These are phyloP conservation scores for Romanogobio albipinnatus DNA, from an alignment of 2,113 vertebrate species.

Conservation along the genomic window DNA sequence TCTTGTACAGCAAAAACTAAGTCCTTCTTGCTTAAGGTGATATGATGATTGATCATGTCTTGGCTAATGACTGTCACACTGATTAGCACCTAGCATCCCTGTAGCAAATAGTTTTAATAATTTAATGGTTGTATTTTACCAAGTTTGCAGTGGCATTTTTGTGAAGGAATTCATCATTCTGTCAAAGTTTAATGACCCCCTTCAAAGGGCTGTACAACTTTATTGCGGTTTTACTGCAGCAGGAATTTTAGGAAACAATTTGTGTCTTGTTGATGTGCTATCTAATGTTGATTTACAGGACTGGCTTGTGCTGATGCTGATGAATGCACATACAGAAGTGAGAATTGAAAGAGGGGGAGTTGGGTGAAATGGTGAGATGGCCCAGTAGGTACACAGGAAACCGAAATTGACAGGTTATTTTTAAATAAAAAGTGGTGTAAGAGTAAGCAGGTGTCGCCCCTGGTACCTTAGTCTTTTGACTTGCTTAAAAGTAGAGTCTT, in stretches of 20 bases:
- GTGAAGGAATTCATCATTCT: conserved; percentile 66
- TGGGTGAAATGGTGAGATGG: background rate
- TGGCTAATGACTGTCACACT: conserved; percentile 64
- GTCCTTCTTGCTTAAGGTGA: conserved; percentile 62
- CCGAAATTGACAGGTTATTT: conserved; percentile 2
- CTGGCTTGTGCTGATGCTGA: conserved; percentile 61
- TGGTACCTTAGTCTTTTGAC: background rate
- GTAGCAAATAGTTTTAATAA: conserved; percentile 65
- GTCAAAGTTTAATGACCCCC: conserved; percentile 67
- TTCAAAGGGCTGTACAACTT: conserved; percentile 60
- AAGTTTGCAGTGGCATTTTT: conserved; percentile 57
- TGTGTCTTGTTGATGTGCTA: conserved; percentile 61
- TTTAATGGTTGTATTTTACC: conserved; percentile 53
- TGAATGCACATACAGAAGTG: conserved; percentile 56
- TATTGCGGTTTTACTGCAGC: conserved; percentile 64
- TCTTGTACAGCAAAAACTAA: conserved; percentile 33
- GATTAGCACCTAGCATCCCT: conserved; percentile 66
- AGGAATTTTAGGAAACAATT: conserved; percentile 55
- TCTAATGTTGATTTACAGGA: conserved; percentile 47
- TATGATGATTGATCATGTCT: conserved; percentile 62
- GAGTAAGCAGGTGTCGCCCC: background rate
- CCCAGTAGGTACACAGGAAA: conserved; percentile 3
- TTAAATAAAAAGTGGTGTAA: background rate
- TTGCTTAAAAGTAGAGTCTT: background rate
- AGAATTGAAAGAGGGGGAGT: conserved; percentile 14